These are phyloP conservation scores for Tenthredo livida DNA, from an alignment of 2,888 invertebrate species.

Conservation along the genomic window DNA sequence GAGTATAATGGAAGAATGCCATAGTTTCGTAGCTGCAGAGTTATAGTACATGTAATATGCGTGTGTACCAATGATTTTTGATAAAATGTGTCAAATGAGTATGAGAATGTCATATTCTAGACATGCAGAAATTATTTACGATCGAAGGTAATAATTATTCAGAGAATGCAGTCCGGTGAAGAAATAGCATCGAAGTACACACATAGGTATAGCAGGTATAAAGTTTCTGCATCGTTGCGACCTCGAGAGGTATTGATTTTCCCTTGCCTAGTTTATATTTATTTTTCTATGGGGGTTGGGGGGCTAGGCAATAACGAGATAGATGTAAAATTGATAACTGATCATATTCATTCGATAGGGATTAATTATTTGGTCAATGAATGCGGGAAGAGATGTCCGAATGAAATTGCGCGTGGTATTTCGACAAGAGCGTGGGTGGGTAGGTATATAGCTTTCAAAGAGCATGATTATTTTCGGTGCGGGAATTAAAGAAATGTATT, in stretches of 20 bases:
- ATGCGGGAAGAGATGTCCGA: not conserved
- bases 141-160: slow-evolving; percentile 19
- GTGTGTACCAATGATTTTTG: not conserved
- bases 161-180: not conserved
- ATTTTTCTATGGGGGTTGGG: not conserved
- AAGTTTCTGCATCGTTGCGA: slow-evolving; percentile 1
- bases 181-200: not conserved
- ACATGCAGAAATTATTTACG: not conserved
- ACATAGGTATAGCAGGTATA: not conserved
- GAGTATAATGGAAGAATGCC: slow-evolving; percentile 55
- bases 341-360: not conserved
- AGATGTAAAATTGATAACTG: not conserved
- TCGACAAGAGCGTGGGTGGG: slow-evolving; percentile 14
- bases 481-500: slow-evolving; percentile 58
- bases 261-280: not conserved
- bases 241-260: not conserved
- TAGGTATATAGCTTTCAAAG: slow-evolving; percentile 44
- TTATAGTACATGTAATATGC: not conserved
- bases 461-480: slow-evolving; percentile 56
- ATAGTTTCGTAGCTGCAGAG: not conserved
- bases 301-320: not conserved
- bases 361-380: not conserved
- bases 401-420: not conserved
- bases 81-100: not conserved
- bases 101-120: not conserved